Base-by-base conservation (phyloP, 2,113 vertebrate genomes). In the Oncorhynchus mykiss region DNA sequence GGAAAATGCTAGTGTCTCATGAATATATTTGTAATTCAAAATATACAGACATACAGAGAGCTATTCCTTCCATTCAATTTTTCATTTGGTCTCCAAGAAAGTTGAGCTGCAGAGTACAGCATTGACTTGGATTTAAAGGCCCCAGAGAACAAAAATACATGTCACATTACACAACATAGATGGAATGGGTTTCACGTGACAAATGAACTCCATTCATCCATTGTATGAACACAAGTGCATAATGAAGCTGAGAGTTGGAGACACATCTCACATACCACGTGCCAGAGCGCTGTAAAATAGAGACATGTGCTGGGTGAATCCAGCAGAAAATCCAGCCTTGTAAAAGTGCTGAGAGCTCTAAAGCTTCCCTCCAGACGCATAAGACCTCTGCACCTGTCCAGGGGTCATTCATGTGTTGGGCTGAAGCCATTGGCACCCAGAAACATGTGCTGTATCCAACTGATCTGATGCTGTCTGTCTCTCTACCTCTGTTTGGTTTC, bases 301-400 rank as follows among this genome's bases (percentile, higher is more conserved):
- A 64, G 80, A 74, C 85, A 84, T 89, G 89, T 89, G 90, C 86
- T 80, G 71, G 85, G 77, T 82, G 27, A 82, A 49, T 71, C 59
- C 59, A 65, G 39, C 68, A 83, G 76, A 75, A 79, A 80, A 82
- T 81, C 79, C 69, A 80, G 62, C 75, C 88, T 89, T 88, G 84
- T 89, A 76, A 76, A 76, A 89, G 86, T 39, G 60, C 59, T 77
- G 67, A 89, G 86, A 85, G 82, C 84, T 77, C 78, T 78, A 83
- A 88, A 85, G 84, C 85, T 83, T 82, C 74, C 82, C 80, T 84
- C 84, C 83, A 86, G 86, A 82, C 82, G 77, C 84, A 70, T 77
- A 78, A 82, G 77, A 86, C 85, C 82, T 82, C 80, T 82, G 81
- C 91, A 91, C 91, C 91, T 92, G 91, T 90, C 83, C 86, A 75